Evolutionary conservation across 2,113 vertebrate species (phyloP).

Genomic region (Otocyon megalotis): DNA sequence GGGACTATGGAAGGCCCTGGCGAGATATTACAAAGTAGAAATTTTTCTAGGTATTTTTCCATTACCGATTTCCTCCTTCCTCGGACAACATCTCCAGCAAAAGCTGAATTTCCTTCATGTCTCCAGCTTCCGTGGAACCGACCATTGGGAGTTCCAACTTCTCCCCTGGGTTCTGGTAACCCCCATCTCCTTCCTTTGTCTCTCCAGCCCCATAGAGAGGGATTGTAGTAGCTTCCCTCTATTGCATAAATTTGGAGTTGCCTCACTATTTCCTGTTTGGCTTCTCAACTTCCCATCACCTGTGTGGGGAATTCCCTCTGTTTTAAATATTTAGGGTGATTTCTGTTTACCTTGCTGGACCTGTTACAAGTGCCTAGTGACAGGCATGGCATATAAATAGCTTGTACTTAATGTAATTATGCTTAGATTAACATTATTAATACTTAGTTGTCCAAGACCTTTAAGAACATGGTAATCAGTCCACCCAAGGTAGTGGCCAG

Average conservation of each 20-base stretch:
- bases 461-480: background rate
- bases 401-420: background rate
- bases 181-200: background rate
- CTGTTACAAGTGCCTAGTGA: background rate
- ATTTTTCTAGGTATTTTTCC: background rate
- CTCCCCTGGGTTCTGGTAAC: background rate
- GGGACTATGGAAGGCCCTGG: background rate
- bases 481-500: background rate
- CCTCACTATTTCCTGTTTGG: background rate
- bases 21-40: background rate
- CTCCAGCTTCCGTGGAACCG: background rate
- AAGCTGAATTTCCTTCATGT: background rate
- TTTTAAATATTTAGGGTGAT: slow-evolving; percentile 10
- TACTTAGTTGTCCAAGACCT: background rate
- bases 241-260: background rate
- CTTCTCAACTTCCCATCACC: background rate
- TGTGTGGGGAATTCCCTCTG: background rate
- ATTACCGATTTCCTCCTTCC: background rate
- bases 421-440: slow-evolving; percentile 8
- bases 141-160: background rate
- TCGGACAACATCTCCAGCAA: background rate
- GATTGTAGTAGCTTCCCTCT: background rate
- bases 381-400: background rate
- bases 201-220: background rate
- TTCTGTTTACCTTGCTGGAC: slow-evolving; percentile 21